A percentile compares a stretch with the other conserved stretches of the same genome.
Evolutionary conservation across 2,888 invertebrate genomes (phyloP).

Genomic region (Sphaerophoria rueppellii): DNA sequence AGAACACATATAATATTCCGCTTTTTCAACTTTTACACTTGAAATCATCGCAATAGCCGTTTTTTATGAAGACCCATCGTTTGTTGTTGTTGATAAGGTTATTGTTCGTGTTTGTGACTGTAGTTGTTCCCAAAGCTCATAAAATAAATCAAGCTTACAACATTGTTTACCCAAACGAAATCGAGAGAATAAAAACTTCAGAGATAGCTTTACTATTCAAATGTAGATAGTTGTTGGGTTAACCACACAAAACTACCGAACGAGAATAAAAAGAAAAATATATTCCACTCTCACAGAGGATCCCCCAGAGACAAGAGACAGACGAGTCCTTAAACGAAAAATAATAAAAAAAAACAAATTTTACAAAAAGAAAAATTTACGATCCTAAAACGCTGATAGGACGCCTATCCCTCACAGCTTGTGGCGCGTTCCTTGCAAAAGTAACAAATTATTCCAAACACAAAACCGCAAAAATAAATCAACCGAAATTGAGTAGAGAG

Average conservation of each 20-base stretch:
- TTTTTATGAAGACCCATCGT: neutral
- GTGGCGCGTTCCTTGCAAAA: constrained; percentile 55
- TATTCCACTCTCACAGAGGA: constrained; percentile 9
- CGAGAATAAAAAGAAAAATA: constrained; percentile 7
- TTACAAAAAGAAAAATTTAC: neutral
- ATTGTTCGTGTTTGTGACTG: neutral
- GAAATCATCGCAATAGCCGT: constrained; percentile 57
- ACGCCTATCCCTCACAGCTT: constrained; percentile 55
- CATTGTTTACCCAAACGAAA: constrained; percentile 70
- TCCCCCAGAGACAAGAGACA: neutral
- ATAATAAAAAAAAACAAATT: constrained; percentile 21
- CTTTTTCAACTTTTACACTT: constrained; percentile 64
- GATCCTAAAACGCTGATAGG: constrained; percentile 35
- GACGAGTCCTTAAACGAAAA: neutral
- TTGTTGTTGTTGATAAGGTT: neutral
- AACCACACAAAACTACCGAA: neutral
- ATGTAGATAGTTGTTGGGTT: constrained; percentile 30
- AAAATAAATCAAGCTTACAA: constrained; percentile 64
- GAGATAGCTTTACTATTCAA: constrained; percentile 35
- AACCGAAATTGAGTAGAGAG: constrained; percentile 70
- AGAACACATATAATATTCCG: constrained; percentile 55
- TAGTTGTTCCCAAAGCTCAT: constrained; percentile 64
- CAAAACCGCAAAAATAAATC: constrained; percentile 72
- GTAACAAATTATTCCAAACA: constrained; percentile 71
- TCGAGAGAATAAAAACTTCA: constrained; percentile 65